phyloP scores from a whole-genome alignment of 2,888 invertebrate genomes.

The Diogma glabrata region DNA sequence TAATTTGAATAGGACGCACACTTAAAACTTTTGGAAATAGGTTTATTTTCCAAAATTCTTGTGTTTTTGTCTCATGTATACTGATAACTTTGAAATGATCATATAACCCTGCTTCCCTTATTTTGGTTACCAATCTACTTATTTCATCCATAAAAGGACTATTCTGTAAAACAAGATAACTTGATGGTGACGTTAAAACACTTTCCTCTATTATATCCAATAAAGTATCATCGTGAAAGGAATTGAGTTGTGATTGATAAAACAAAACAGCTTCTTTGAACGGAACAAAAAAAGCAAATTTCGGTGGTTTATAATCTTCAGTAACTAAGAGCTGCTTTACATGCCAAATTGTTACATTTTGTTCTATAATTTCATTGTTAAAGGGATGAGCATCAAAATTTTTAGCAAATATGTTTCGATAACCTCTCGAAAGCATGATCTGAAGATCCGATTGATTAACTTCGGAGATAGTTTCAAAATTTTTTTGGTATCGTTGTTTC shows the following conservation, averaged over 20 bases:
- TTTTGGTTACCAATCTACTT: not conserved
- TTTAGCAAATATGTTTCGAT: not conserved
- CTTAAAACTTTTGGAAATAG: too few species aligned
- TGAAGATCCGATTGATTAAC: not conserved
- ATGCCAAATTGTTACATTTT: not conserved
- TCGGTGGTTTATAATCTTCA: not conserved
- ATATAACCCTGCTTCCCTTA: not conserved
- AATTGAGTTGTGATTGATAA: not conserved
- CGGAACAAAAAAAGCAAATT: not conserved
- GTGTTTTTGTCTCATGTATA: too few species aligned
- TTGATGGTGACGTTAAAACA: not conserved
- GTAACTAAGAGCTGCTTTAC: not conserved
- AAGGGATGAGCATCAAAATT: not conserved
- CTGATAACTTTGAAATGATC: not conserved
- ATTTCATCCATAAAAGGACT: not conserved
- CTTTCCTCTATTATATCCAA: not conserved
- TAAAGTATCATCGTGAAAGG: not conserved
- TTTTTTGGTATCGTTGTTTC: not conserved
- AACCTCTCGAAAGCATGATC: too few species aligned
- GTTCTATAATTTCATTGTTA: not conserved
- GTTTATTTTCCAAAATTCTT: too few species aligned
- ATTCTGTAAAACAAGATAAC: not conserved
- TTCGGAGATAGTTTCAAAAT: slow-evolving; percentile 1
- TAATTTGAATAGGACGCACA: too few species aligned
- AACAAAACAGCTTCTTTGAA: not conserved